Evolutionary conservation across 2,797 vertebrate genomes (phyloP), one percentile per base, ranked within the genome.

Genomic region (Mareca strepera): DNA sequence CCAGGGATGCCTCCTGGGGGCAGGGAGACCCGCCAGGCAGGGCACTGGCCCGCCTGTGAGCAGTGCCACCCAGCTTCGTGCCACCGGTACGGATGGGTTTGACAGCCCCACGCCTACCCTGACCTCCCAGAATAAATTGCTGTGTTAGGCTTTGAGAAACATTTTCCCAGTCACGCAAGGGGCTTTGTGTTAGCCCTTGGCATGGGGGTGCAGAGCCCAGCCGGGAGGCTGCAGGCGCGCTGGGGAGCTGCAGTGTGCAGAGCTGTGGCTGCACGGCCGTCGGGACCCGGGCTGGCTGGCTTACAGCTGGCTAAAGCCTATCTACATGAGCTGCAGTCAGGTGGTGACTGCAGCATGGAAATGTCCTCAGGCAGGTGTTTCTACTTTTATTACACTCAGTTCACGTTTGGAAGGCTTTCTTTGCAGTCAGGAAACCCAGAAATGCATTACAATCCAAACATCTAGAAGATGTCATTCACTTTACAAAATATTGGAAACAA

Each of bases 291-390:
- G 26, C 72, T 82, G 35, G 17, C 68, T 86, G 64, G 20, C 63
- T 87, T 87, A 72, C 73, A 88, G n/a, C 69, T 72, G 44, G 17
- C 82, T 86, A 4, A 64, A 60, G 13, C 31, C 4, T 50, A 52
- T 73, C 77, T 89, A 53, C 29, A 77, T 2, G 15, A 94, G 60
- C 88, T 76, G 74, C 78, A 78, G 75, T 88, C 31, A 78, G 67
- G 81, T 64, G 90, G 60, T 90, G 90, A 85, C 78, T 89, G 81
- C 82, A 89, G 35, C 41, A 25, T 4, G 64, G 60, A 92, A 77
- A 89, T 89, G 60, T 94, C 90, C 88, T 92, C 86, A 75, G 90
- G 93, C 67, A 92, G 60, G 12, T 93, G 62, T 81, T 96, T 73
- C 70, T 85, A 68, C 70, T 94, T 94, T 66, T 74, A 80, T 87